A percentile compares a stretch with the other conserved stretches of the same genome.
Conservation (phyloP, 2,113 vertebrate species). For the Oplegnathus fasciatus region DNA sequence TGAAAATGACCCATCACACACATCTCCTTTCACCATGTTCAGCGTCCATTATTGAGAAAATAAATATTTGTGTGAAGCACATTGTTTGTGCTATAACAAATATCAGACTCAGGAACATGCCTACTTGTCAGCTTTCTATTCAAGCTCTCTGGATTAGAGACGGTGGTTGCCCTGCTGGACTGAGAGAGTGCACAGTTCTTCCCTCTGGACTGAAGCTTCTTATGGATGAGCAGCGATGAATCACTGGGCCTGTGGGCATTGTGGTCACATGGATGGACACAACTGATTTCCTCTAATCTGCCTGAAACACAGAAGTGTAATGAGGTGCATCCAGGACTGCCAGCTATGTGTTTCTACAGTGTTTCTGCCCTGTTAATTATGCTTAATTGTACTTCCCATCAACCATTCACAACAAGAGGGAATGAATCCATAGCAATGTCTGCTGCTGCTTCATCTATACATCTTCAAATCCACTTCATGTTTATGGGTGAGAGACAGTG, state of each 20-base stretch:
- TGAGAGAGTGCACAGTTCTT: conserved; percentile 6
- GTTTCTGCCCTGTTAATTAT: conserved; percentile 56
- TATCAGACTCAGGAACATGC: not conserved
- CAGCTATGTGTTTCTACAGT: conserved; percentile 42
- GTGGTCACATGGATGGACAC: conserved; percentile 46
- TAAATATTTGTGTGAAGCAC: not conserved
- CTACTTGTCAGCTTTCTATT: not conserved
- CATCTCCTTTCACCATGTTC: not conserved
- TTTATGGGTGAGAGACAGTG: not conserved
- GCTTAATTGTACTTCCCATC: conserved; percentile 63
- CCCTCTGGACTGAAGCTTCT: conserved; percentile 28
- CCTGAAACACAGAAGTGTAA: conserved; percentile 49
- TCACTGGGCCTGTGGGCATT: conserved; percentile 39
- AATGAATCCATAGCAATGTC: conserved; percentile 4
- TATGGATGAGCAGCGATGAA: conserved; percentile 48
- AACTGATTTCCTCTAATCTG: conserved; percentile 59
- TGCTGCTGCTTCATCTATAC: conserved; percentile 13
- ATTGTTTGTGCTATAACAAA: not conserved
- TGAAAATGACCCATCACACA: not conserved
- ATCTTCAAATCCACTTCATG: conserved; percentile 7
- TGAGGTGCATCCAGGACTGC: conserved; percentile 51
- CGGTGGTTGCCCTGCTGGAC: not conserved
- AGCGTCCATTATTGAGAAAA: not conserved
- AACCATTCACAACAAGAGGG: conserved; percentile 57
- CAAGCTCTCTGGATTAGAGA: not conserved